phyloP scores from a whole-genome alignment of 1,140 invertebrate genomes.

The Procambarus clarkii region DNA sequence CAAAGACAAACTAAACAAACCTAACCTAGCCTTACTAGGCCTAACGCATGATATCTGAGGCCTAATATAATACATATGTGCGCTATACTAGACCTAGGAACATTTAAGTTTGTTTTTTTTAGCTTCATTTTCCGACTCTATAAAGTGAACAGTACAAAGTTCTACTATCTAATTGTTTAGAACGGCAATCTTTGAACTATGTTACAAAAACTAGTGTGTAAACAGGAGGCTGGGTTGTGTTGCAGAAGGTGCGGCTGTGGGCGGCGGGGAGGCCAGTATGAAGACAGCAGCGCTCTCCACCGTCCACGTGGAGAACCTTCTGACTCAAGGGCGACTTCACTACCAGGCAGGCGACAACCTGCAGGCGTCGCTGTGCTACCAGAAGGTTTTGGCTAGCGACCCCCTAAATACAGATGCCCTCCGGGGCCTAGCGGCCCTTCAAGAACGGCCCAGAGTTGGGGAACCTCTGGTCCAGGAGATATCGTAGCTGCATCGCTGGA shows the following conservation, averaged over 20 bases:
- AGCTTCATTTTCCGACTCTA: too few species aligned
- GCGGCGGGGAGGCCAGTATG: not conserved
- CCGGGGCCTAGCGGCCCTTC: not conserved
- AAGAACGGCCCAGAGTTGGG: not conserved
- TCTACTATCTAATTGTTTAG: too few species aligned
- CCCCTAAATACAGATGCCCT: not conserved
- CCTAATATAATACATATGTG: too few species aligned
- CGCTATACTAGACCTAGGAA: too few species aligned
- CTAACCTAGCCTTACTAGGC: too few species aligned
- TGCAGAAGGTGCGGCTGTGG: not conserved
- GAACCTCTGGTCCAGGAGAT: not conserved
- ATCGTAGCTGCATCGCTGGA: not conserved
- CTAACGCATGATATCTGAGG: too few species aligned
- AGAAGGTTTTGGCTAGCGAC: slow-evolving; percentile 3
- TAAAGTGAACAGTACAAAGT: too few species aligned
- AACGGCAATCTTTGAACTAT: too few species aligned
- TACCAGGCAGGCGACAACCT: not conserved
- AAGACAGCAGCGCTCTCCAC: not conserved
- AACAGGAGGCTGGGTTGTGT: not conserved
- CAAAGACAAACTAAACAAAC: too few species aligned
- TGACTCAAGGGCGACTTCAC: not conserved
- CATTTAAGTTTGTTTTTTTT: too few species aligned
- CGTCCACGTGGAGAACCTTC: not conserved
- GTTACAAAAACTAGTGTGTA: too few species aligned
- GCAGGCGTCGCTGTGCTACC: slow-evolving; percentile 14